Conservation (phyloP, 2,888 invertebrate species). For the Idaea biselata region DNA sequence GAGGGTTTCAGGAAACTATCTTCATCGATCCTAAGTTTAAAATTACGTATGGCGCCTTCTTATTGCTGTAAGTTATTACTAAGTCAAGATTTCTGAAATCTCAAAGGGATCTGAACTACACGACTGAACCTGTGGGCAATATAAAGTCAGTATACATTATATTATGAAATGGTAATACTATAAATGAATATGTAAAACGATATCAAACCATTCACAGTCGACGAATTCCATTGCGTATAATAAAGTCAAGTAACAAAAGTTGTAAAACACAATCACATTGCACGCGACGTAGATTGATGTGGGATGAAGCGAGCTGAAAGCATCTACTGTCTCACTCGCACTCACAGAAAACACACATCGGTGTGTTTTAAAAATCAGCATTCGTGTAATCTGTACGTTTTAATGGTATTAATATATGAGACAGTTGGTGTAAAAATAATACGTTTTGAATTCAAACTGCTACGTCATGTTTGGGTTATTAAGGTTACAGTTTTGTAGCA, state of each 20-base stretch:
- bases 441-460: slow-evolving; percentile 9
- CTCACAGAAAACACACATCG: slow-evolving; percentile 23
- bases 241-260: slow-evolving; percentile 31
- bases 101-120: background rate
- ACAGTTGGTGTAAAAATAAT: slow-evolving; percentile 22
- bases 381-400: slow-evolving; percentile 27
- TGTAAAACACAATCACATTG: slow-evolving; percentile 33
- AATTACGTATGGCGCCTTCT: background rate
- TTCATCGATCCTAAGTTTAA: no score
- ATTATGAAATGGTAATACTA: background rate
- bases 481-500: no score
- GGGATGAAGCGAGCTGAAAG: slow-evolving; percentile 23
- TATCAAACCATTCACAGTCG: background rate
- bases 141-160: background rate
- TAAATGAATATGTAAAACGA: slow-evolving; percentile 5
- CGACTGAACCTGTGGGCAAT: background rate
- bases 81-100: background rate
- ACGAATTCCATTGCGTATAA: slow-evolving; percentile 31
- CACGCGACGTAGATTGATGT: slow-evolving; percentile 53
- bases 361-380: slow-evolving; percentile 30
- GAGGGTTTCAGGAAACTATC: no score
- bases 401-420: slow-evolving; percentile 36
- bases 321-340: slow-evolving; percentile 20
- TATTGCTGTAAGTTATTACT: background rate
- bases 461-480: background rate